Conservation (phyloP, 2,113 vertebrate genomes). For the Edolisoma coerulescens region DNA sequence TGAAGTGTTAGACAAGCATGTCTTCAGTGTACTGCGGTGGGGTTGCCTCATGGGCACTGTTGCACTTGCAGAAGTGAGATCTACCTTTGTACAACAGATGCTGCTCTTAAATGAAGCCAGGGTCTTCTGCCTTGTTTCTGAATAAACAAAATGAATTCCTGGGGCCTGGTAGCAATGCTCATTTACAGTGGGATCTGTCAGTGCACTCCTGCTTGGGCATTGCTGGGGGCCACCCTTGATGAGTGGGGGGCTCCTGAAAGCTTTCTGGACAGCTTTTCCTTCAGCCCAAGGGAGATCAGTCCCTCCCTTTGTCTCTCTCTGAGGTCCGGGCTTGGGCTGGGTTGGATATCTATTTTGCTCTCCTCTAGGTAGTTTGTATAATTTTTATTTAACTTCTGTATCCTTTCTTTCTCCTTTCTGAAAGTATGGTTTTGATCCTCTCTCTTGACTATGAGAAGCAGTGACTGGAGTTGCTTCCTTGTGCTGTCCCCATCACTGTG, state of each 20-base stretch:
- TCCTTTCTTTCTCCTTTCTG: background rate
- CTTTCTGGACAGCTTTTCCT: background rate
- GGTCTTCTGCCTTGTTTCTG: background rate
- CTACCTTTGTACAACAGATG: background rate
- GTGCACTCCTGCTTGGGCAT: background rate
- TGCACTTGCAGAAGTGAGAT: background rate
- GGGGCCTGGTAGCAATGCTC: background rate
- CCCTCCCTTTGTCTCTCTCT: background rate
- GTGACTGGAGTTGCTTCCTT: background rate
- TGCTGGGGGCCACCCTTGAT: background rate
- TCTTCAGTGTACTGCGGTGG: background rate
- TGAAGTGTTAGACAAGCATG: background rate
- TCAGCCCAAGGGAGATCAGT: background rate
- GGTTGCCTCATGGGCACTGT: background rate
- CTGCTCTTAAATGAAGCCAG: background rate
- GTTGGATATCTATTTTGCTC: background rate
- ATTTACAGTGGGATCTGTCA: background rate
- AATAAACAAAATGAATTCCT: background rate
- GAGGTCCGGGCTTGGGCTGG: background rate
- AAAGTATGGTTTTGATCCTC: background rate
- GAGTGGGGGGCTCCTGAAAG: background rate
- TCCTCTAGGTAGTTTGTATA: background rate
- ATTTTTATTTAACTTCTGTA: background rate
- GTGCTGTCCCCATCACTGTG: background rate
- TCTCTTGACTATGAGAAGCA: background rate